Evolutionary conservation across 2,888 invertebrate genomes (phyloP).

Genomic region (Mesorhabditis belari): DNA sequence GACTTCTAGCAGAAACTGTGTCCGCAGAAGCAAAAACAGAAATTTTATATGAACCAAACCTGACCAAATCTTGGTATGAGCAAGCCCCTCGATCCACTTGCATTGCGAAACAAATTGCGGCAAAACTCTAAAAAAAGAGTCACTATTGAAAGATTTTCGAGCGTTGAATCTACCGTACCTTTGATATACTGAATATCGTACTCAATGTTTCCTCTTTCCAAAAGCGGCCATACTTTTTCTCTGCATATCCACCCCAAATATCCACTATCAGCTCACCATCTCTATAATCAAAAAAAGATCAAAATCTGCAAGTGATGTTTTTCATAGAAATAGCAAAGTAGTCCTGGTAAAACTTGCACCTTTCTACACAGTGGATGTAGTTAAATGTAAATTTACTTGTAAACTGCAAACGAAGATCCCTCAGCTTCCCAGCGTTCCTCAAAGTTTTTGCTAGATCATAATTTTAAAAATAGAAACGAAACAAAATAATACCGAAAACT

Average conservation of each 20-base stretch:
- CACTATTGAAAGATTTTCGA: not conserved
- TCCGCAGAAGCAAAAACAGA: no score
- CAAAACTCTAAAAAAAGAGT: conserved; percentile 33
- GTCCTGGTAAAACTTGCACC: not conserved
- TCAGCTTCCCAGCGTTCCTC: conserved; percentile 42
- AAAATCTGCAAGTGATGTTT: not conserved
- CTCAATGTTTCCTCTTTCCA: conserved; percentile 32
- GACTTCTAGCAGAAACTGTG: no score
- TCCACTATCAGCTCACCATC: conserved; percentile 49
- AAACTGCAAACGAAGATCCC: conserved; percentile 52
- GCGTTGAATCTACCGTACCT: conserved; percentile 9
- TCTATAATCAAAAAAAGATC: not conserved
- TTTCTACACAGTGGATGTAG: not conserved
- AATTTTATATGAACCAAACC: no score
- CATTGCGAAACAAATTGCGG: conserved; percentile 44
- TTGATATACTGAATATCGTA: conserved; percentile 32
- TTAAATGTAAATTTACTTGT: conserved; percentile 36
- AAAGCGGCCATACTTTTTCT: conserved; percentile 15
- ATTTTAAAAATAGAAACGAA: no score
- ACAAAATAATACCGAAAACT: no score
- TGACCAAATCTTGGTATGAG: conserved; percentile 53
- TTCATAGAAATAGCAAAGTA: not conserved
- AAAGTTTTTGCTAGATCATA: conserved; percentile 37
- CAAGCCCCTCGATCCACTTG: conserved; percentile 54
- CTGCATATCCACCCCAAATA: conserved; percentile 55